Conservation (phyloP, 2,113 vertebrate genomes). For the Stercorarius parasiticus region DNA sequence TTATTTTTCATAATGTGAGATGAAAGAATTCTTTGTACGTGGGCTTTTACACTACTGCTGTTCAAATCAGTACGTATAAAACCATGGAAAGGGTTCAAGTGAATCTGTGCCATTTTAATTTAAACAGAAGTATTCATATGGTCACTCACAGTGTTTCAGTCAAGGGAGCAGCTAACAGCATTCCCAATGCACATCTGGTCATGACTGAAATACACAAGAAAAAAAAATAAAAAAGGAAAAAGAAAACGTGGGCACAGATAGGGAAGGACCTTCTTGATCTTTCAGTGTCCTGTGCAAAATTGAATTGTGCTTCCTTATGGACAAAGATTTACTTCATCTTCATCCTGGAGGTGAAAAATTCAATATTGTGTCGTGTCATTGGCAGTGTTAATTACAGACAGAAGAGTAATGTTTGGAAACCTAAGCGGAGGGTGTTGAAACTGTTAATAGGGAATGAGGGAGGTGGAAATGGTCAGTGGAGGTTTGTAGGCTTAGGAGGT, state of each 20-base stretch:
- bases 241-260: background rate
- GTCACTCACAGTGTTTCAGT: background rate
- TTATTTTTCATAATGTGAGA: background rate
- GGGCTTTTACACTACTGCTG: background rate
- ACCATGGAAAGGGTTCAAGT: accelerated
- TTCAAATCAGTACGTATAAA: background rate
- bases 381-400: background rate
- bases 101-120: background rate
- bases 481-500: background rate
- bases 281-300: background rate
- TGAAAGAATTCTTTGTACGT: background rate
- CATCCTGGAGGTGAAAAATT: background rate
- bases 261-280: background rate
- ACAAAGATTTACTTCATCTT: background rate
- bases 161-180: background rate
- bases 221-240: background rate
- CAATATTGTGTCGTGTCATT: background rate
- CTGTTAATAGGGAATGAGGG: accelerated
- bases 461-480: background rate
- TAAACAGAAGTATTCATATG: background rate
- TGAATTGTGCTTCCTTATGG: background rate
- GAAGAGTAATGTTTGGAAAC: background rate
- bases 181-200: background rate
- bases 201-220: background rate
- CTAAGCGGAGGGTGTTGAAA: background rate